Percentiles rank a stretch among this genome's conserved stretches.
Conservation (phyloP, 2,888 invertebrate genomes). For the Ichneumoninae sp. region DNA sequence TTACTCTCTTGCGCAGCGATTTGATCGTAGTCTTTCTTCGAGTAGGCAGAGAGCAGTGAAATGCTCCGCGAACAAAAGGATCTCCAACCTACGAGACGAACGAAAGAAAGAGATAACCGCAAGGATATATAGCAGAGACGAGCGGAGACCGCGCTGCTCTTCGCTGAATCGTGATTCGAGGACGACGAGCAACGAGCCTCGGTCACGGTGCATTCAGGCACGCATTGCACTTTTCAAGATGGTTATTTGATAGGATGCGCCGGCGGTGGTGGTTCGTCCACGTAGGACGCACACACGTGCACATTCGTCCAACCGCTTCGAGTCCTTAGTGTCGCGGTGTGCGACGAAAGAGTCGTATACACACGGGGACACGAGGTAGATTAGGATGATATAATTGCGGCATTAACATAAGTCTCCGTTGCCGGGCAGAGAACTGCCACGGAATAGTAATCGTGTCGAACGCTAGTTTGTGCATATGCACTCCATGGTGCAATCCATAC, state of each 20-base stretch:
- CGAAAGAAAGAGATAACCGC: conserved; percentile 30
- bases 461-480: conserved; percentile 76
- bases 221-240: conserved; percentile 83
- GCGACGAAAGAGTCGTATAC: conserved; percentile 35
- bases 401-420: conserved; percentile 84
- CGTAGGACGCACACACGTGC: conserved; percentile 12
- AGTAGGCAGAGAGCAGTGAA: conserved; percentile 33
- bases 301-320: neutral
- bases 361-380: conserved; percentile 78
- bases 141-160: conserved; percentile 32
- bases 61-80: conserved; percentile 47
- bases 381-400: conserved; percentile 84
- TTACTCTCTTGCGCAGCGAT: conserved; percentile 38
- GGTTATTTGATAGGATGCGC: conserved; percentile 82
- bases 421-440: conserved; percentile 75
- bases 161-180: conserved; percentile 59
- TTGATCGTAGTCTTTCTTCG: conserved; percentile 54
- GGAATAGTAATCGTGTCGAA: conserved; percentile 83
- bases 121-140: conserved; percentile 22
- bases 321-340: conserved; percentile 5
- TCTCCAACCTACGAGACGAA: conserved; percentile 43
- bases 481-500: conserved; percentile 38
- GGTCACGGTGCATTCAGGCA: conserved; percentile 81
- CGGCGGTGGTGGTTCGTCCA: conserved; percentile 68
- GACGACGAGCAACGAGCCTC: conserved; percentile 58